Evolutionary conservation across 2,113 vertebrate species (phyloP), one percentile per base, ranked within the genome.

Genomic region (Muntiacus reevesi): DNA sequence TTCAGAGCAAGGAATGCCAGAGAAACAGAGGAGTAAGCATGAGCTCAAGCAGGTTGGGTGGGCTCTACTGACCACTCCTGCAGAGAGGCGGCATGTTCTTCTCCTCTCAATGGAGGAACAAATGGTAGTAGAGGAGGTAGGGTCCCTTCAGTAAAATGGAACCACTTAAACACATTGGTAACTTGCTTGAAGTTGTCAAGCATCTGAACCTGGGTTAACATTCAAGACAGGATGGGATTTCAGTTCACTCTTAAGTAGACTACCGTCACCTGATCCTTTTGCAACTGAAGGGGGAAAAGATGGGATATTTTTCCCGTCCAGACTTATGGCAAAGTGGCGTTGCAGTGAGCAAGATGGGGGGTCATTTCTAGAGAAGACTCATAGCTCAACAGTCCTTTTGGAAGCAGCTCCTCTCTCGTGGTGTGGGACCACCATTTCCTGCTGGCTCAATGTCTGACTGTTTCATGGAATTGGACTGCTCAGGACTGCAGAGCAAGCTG

Each of bases 351-450:
- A 52, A 33, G 30, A 52, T 30, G 13, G 78, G 23, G 17, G 30
- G 10, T 52, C 17, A 52, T 52, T 52, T 52, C 47, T 33, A 52
- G 47, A 82, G 7, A 82, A 47, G 8, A 17, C 33, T 13, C 6
- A 2, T 78, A n/a, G 1, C 30, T 21, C 4, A 30, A n/a, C 9
- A 52, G 76, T 52, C 50, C 17, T 52, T 82, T 52, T 0, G 0
- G 78, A 82, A 52, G 17, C 16, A 19, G 17, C 17, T 52, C 78
- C 5, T 52, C 17, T 30, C 27, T 33, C 11, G 30, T 11, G 40
- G 71, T 14, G 9, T 82, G 47, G 47, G 17, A 33, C 1, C 45
- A 33, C 17, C 78, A 52, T 5, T 33, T 81, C 45, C 28, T 81
- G 8, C 9, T 33, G 47, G 28, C 45, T 50, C 78, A 3, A 12